Evolutionary conservation across 2,113 vertebrate species (phyloP).

Genomic region (Mustelus asterias): DNA sequence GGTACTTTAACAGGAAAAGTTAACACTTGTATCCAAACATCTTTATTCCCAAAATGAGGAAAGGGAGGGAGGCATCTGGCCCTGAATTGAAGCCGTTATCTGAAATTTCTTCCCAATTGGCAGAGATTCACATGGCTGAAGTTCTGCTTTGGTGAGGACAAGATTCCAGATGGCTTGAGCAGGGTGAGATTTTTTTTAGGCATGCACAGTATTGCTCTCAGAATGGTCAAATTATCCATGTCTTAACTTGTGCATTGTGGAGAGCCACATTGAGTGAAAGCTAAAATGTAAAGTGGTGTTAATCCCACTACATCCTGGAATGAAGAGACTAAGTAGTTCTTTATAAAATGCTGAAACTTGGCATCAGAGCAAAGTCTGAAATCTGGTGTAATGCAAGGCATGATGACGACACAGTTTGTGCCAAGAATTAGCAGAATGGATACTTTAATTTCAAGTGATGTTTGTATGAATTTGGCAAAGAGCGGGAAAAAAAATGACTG

Average conservation of each 20-base stretch:
- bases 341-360: not conserved
- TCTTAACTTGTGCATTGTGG: not conserved
- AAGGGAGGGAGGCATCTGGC: not conserved
- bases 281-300: not conserved
- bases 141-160: not conserved
- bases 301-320: not conserved
- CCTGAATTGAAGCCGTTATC: not conserved
- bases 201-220: not conserved
- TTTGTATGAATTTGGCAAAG: not conserved
- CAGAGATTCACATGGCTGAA: constrained; percentile 4
- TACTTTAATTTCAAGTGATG: not conserved
- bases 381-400: constrained; percentile 20
- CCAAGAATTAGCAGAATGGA: constrained; percentile 12
- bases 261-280: not conserved
- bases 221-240: not conserved
- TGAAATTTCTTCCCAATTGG: not conserved
- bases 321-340: not conserved
- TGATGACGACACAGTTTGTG: not conserved
- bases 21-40: not conserved
- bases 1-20: not conserved
- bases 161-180: not conserved
- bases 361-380: not conserved
- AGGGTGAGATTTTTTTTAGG: not conserved
- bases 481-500: not conserved
- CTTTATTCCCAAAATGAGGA: not conserved